These are phyloP conservation scores for Heteromyza rotundicornis DNA, from an alignment of 2,888 invertebrate species.

Conservation along the genomic window DNA sequence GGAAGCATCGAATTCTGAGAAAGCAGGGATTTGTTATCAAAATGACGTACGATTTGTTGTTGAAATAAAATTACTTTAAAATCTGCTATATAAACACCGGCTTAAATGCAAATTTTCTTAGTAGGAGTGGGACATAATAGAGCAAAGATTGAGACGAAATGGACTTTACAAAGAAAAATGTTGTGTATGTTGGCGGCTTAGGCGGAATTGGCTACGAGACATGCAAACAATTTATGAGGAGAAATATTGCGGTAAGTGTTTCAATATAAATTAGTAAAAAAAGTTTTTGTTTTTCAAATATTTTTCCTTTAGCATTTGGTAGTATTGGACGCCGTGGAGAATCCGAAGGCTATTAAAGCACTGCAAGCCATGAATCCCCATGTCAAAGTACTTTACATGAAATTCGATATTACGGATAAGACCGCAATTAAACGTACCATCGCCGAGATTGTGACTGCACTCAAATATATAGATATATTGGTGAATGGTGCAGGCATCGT, in stretches of 20 bases:
- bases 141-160: too few species aligned
- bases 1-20: too few species aligned
- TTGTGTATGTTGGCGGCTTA: constrained; percentile 37
- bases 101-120: too few species aligned
- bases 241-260: constrained; percentile 35
- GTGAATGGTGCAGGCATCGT: constrained; percentile 39
- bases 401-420: constrained; percentile 37
- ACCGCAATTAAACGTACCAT: constrained; percentile 28
- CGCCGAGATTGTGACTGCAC: constrained; percentile 21
- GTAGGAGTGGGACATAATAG: too few species aligned
- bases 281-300: too few species aligned
- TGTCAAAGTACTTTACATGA: constrained; percentile 27
- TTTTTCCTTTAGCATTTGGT: background rate
- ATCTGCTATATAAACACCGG: too few species aligned
- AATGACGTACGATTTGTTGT: too few species aligned
- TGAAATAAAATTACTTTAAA: too few species aligned
- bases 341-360: constrained; percentile 22
- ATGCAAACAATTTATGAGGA: constrained; percentile 35
- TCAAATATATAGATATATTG: constrained; percentile 38
- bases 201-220: constrained; percentile 40
- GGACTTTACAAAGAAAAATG: constrained; percentile 33
- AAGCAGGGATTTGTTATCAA: too few species aligned
- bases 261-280: too few species aligned
- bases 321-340: constrained; percentile 31
- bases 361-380: constrained; percentile 25